Evolutionary conservation across 2,888 invertebrate genomes (phyloP).

Genomic region (Pyrochroa serraticornis): DNA sequence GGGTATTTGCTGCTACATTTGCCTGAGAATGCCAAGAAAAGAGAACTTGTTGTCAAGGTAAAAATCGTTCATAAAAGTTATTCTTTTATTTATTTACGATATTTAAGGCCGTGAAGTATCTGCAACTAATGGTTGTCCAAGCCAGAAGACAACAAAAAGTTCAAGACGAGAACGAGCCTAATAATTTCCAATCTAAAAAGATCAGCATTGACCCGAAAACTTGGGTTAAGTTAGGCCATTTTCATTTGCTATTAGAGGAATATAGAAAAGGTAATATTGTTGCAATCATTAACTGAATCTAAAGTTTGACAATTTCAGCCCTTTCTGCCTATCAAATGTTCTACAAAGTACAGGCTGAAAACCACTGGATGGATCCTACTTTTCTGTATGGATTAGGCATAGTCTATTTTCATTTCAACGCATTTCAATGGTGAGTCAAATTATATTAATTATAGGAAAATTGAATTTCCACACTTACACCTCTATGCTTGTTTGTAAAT

Average conservation of each 20-base stretch:
- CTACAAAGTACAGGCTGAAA: constrained; percentile 74
- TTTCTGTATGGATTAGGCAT: constrained; percentile 95
- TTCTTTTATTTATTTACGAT: constrained; percentile 7
- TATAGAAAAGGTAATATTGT: constrained; percentile 85
- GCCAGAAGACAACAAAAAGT: constrained; percentile 68
- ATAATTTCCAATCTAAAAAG: constrained; percentile 60
- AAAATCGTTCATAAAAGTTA: constrained; percentile 17
- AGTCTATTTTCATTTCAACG: constrained; percentile 95
- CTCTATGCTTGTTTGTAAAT: no score
- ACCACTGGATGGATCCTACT: constrained; percentile 85
- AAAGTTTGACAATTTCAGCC: constrained; percentile 65
- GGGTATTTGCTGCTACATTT: constrained; percentile 85
- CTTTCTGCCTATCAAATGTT: constrained; percentile 97
- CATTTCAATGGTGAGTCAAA: constrained; percentile 89
- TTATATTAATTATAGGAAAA: no score
- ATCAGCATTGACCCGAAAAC: constrained; percentile 87
- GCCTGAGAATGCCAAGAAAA: constrained; percentile 80
- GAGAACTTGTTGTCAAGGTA: constrained; percentile 79
- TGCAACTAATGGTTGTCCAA: constrained; percentile 85
- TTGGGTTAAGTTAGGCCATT: constrained; percentile 94
- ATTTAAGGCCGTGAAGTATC: constrained; percentile 76
- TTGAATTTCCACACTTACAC: no score
- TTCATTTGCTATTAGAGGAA: constrained; percentile 90
- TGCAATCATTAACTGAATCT: neutral
- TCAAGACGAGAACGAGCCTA: constrained; percentile 52